These are phyloP conservation scores for Caenorhabditis sp. DNA, from an alignment of 2,888 invertebrate genomes.

Conservation along the genomic window DNA sequence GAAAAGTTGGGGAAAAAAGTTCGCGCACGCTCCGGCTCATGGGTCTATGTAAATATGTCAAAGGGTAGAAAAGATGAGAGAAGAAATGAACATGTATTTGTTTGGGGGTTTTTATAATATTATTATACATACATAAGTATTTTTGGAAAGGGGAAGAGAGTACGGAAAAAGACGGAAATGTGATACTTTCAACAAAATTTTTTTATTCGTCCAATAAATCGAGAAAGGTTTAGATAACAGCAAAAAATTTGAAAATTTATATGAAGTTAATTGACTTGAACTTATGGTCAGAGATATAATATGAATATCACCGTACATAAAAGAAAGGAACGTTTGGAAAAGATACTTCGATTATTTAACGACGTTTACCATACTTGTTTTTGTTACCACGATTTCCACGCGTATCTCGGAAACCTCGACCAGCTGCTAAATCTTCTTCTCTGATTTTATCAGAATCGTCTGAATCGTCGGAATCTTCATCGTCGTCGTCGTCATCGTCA, in stretches of 20 bases:
- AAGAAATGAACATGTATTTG: background rate
- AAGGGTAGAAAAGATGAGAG: background rate
- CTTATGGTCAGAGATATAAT: background rate
- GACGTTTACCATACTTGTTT: slow-evolving; percentile 55
- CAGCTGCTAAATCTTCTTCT: slow-evolving; percentile 57
- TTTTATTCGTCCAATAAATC: background rate
- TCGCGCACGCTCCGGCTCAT: background rate
- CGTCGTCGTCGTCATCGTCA: slow-evolving; percentile 25
- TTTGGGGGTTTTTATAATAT: background rate
- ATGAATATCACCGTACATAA: background rate
- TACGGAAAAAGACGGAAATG: background rate
- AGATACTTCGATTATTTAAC: slow-evolving; percentile 16
- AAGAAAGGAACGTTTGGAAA: background rate
- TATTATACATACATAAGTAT: background rate
- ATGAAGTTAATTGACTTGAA: background rate
- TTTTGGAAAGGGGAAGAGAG: background rate
- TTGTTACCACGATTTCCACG: slow-evolving; percentile 45
- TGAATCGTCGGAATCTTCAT: slow-evolving; percentile 27
- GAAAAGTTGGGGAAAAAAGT: background rate
- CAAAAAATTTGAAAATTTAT: background rate
- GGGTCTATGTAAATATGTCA: background rate
- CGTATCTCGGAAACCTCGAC: slow-evolving; percentile 44
- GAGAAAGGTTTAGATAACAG: background rate
- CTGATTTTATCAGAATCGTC: slow-evolving; percentile 39
- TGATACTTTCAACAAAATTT: background rate